A percentile compares a stretch with the other conserved stretches of the same genome.
Evolutionary conservation across 2,797 vertebrate genomes (phyloP).

Genomic region (Eulemur rubriventer): DNA sequence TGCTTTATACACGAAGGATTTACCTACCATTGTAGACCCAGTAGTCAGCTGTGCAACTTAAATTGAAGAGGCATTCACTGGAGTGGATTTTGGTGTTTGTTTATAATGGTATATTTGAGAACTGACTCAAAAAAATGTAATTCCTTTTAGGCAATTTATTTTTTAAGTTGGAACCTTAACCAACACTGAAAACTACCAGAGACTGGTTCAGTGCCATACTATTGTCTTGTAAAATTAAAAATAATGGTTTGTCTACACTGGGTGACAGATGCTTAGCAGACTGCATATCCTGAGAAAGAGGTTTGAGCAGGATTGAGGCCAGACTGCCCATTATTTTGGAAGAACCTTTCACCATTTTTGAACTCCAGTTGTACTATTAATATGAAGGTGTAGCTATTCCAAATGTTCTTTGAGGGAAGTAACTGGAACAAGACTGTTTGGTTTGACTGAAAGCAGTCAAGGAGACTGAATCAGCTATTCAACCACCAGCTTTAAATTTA

Average conservation of each 20-base stretch:
- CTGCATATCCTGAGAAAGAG: background rate
- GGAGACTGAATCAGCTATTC: background rate
- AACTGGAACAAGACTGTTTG: background rate
- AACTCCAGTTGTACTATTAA: background rate
- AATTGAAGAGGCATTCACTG: background rate
- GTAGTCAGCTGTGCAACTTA: background rate
- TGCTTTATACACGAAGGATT: slow-evolving; percentile 76
- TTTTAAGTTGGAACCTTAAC: slow-evolving; percentile 15
- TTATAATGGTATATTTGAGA: slow-evolving; percentile 16
- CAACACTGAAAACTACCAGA: background rate
- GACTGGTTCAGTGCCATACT: background rate
- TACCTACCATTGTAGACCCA: slow-evolving; percentile 33
- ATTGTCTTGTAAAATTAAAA: background rate
- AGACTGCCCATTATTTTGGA: background rate
- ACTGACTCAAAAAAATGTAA: background rate
- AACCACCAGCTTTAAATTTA: background rate
- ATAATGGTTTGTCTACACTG: background rate
- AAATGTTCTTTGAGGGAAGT: background rate
- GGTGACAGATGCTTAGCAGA: background rate
- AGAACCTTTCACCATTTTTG: background rate
- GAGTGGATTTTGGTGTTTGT: background rate
- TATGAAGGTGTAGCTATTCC: background rate
- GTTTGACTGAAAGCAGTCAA: background rate
- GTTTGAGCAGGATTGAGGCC: background rate
- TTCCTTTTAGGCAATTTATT: background rate